A percentile compares a stretch with the other conserved stretches of the same genome.
Conservation (phyloP, 1,140 invertebrate species). For the Psilanteris sp. region DNA sequence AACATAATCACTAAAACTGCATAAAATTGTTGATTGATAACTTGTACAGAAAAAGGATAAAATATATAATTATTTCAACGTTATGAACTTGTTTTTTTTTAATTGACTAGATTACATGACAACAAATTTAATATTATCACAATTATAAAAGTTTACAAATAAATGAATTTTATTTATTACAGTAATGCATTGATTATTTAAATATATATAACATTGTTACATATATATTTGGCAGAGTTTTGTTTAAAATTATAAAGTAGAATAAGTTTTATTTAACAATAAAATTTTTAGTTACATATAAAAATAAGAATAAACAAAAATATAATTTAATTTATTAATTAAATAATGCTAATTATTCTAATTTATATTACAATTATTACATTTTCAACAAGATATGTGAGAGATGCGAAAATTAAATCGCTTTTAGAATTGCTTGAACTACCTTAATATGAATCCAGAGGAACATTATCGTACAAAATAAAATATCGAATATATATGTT, state of each 20-base stretch:
- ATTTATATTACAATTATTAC: slow-evolving; percentile 23
- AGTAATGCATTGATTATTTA: not conserved
- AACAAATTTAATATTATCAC: not conserved
- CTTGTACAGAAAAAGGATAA: not conserved
- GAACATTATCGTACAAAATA: slow-evolving; percentile 46
- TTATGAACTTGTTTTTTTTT: not conserved
- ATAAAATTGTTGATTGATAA: no score
- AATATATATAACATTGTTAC: no score
- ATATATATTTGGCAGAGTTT: no score
- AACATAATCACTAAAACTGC: no score
- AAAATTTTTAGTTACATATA: no score
- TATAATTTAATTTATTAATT: no score
- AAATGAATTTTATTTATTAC: not conserved
- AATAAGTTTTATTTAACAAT: no score
- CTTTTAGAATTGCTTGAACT: slow-evolving; percentile 36
- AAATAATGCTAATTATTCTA: no score
- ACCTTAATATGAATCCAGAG: slow-evolving; percentile 28
- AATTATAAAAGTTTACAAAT: not conserved
- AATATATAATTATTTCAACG: slow-evolving; percentile 1
- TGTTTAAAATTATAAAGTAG: no score
- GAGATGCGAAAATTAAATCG: slow-evolving; percentile 3
- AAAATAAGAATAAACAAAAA: no score
- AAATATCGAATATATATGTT: slow-evolving; percentile 43
- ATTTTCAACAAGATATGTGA: slow-evolving; percentile 50
- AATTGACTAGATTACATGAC: slow-evolving; percentile 1